phyloP scores from a whole-genome alignment of 2,888 invertebrate genomes.

The Boloria selene region DNA sequence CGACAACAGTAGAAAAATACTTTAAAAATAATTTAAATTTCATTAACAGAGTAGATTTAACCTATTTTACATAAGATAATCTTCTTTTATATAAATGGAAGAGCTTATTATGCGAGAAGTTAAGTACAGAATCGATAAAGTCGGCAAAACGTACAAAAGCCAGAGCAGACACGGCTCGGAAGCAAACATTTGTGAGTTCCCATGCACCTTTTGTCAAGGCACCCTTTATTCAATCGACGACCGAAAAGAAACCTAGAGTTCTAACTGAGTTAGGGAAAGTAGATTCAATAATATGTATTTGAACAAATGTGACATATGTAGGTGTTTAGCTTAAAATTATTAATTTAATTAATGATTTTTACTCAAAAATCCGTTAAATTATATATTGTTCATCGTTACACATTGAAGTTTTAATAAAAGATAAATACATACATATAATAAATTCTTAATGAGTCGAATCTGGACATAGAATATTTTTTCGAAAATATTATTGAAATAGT shows the following conservation, averaged over 20 bases:
- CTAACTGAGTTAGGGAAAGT: background rate
- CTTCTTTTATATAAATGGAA: constrained; percentile 8
- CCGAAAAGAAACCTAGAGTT: constrained; percentile 10
- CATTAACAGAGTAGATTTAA: constrained; percentile 2
- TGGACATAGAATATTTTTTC: too few species aligned
- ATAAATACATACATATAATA: too few species aligned
- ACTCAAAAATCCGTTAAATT: too few species aligned
- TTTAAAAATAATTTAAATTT: background rate
- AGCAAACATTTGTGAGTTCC: constrained; percentile 49
- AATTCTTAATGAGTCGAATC: too few species aligned
- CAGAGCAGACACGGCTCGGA: constrained; percentile 35
- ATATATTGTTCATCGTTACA: too few species aligned
- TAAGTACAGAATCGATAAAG: constrained; percentile 30
- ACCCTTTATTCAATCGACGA: constrained; percentile 49
- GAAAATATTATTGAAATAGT: too few species aligned
- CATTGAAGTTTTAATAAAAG: too few species aligned
- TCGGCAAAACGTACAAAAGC: constrained; percentile 32
- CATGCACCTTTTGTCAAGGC: constrained; percentile 40
- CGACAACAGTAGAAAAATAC: too few species aligned
- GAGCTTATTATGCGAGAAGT: constrained; percentile 24
- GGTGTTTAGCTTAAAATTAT: too few species aligned
- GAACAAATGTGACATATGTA: too few species aligned
- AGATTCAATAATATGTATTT: background rate
- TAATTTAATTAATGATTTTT: too few species aligned
- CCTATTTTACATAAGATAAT: constrained; percentile 13